Evolutionary conservation across 1,140 invertebrate species (phyloP).

Genomic region (Bombyx mori): ASM3026992v2 NC_085127.1:5382001-5382500

Average conservation of each 20-base stretch:
- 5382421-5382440: too few species aligned
- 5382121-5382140: background rate
- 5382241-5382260: background rate
- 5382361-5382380: too few species aligned
- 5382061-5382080: background rate
- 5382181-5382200: background rate
- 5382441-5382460: too few species aligned
- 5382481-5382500: too few species aligned
- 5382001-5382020: too few species aligned
- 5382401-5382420: too few species aligned
- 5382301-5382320: constrained; percentile 17
- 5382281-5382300: constrained; percentile 8
- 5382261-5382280: constrained; percentile 6
- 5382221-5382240: background rate
- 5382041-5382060: too few species aligned
- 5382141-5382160: background rate
- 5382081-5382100: background rate
- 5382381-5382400: too few species aligned
- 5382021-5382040: too few species aligned
- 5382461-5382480: too few species aligned
- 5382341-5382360: constrained; percentile 15
- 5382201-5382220: background rate
- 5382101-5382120: background rate
- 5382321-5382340: constrained; percentile 10
- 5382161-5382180: background rate